phyloP scores from a whole-genome alignment of 2,113 vertebrate genomes.

The Amia ocellicauda region DNA sequence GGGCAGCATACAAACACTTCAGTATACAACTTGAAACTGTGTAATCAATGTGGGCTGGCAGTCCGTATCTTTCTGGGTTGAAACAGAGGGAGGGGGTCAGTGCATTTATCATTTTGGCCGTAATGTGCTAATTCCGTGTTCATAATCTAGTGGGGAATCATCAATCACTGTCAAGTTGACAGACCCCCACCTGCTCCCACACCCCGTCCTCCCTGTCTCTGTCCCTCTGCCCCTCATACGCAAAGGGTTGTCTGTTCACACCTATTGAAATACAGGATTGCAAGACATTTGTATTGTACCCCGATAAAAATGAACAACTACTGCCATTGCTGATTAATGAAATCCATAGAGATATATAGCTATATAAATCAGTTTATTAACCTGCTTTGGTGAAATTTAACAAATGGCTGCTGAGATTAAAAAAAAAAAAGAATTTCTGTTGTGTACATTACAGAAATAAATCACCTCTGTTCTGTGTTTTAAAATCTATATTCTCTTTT shows the following conservation, averaged over 20 bases:
- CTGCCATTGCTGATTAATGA: constrained; percentile 88
- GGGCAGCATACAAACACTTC: constrained; percentile 21
- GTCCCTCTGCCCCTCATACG: constrained; percentile 67
- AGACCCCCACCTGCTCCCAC: constrained; percentile 29
- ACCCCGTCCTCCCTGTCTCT: constrained; percentile 17
- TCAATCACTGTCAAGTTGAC: constrained; percentile 91
- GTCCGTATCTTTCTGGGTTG: constrained; percentile 43
- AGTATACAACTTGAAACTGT: constrained; percentile 31
- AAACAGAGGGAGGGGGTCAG: constrained; percentile 37
- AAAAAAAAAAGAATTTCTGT: too few relatives aligned
- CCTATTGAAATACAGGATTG: constrained; percentile 86
- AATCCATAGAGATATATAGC: constrained; percentile 63
- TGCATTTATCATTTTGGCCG: constrained; percentile 79
- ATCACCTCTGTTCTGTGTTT: too few relatives aligned
- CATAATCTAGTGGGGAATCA: constrained; percentile 75
- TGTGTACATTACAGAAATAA: too few relatives aligned
- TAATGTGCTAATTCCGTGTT: constrained; percentile 77
- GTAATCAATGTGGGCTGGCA: constrained; percentile 38
- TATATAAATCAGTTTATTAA: too few relatives aligned
- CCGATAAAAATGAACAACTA: constrained; percentile 86
- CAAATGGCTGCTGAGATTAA: too few relatives aligned
- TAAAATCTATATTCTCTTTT: too few relatives aligned
- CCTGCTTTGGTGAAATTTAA: too few relatives aligned
- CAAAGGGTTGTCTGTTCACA: constrained; percentile 85
- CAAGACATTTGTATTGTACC: constrained; percentile 74